Evolutionary conservation across 2,888 invertebrate species (phyloP), one percentile per base, ranked within the genome.

Genomic region (Ypsolopha scabrella): DNA sequence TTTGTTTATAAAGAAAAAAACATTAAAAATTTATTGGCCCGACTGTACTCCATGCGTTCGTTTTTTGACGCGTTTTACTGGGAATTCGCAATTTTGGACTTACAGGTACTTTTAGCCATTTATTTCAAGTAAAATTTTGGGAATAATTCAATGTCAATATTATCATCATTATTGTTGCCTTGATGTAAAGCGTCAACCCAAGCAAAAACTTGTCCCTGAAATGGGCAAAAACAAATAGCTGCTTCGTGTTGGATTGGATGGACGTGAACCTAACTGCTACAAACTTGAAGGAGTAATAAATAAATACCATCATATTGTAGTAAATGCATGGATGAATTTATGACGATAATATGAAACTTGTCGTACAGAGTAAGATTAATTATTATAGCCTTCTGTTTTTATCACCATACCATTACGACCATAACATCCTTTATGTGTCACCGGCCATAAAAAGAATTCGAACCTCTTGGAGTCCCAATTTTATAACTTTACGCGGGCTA

Each of bases 11-110:
- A 56, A 65, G 63, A 65, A 67, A 70, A 73, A 75, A 80, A 80
- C 82, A 82, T 82, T 82, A 74, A 77, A 80, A 72, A 77, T 80
- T 43, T 78, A 79, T 77, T 71, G 70, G 65, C 66, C 61, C 54
- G 58, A 57, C 58, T 53, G 56, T 13, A 37, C 13, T 7, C 37
- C 14, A 13, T 53, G 52, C 10, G 43, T 43, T 44, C 52, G 60
- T 51, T 57, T 52, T 54, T 52, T 49, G 52, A 58, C 58, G 63
- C 57, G 57, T 60, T 67, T 58, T 55, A 54, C 55, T 53, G 36
- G 50, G 53, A 52, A 54, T 52, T 24, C 38, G 57, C 56, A 24
- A 47, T 38, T 13, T 8, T 36, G 7, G 13, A 9, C 38, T 14
- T 7, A 39, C 48, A 48, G 48, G 48, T 39, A 48, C 33, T 10